Conservation (phyloP, 2,888 invertebrate genomes). For the Pheosia tremula region DNA sequence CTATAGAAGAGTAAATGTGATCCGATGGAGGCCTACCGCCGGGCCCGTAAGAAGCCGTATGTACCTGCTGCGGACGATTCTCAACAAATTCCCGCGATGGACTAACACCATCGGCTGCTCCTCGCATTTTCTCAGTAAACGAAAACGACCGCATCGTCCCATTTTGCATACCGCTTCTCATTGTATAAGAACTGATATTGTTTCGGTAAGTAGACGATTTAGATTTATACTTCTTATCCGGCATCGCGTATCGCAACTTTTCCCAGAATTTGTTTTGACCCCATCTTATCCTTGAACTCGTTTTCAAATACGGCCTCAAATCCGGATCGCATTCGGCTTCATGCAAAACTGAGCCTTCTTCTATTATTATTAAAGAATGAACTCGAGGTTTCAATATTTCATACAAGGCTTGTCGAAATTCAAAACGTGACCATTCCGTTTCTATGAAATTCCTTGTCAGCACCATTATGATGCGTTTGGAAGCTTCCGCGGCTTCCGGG, state of each 20-base stretch:
- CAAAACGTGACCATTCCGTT: slow-evolving; percentile 96
- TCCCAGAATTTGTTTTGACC: slow-evolving; percentile 98
- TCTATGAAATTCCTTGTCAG: slow-evolving; percentile 94
- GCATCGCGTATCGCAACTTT: slow-evolving; percentile 94
- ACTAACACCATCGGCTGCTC: slow-evolving; percentile 78
- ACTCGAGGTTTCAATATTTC: slow-evolving; percentile 93
- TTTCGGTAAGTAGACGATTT: slow-evolving; percentile 87
- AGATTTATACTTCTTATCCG: slow-evolving; percentile 85
- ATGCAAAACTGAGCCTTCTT: slow-evolving; percentile 91
- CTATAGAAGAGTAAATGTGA: slow-evolving; percentile 95
- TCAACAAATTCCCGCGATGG: slow-evolving; percentile 86
- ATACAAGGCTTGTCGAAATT: slow-evolving; percentile 94
- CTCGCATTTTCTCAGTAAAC: slow-evolving; percentile 80
- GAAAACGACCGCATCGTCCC: slow-evolving; percentile 86
- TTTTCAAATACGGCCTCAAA: slow-evolving; percentile 94
- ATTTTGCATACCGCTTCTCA: slow-evolving; percentile 86
- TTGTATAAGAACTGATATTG: slow-evolving; percentile 93
- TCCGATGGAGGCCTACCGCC: slow-evolving; percentile 91
- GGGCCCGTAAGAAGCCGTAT: slow-evolving; percentile 72
- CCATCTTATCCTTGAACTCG: slow-evolving; percentile 93
- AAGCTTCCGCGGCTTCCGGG: slow-evolving; percentile 94
- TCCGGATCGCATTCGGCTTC: slow-evolving; percentile 95
- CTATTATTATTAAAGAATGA: slow-evolving; percentile 93
- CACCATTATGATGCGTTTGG: slow-evolving; percentile 93
- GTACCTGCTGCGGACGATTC: slow-evolving; percentile 64